Base-by-base conservation (phyloP, 2,888 invertebrate species). In the Rhyacophila evoluta region DNA sequence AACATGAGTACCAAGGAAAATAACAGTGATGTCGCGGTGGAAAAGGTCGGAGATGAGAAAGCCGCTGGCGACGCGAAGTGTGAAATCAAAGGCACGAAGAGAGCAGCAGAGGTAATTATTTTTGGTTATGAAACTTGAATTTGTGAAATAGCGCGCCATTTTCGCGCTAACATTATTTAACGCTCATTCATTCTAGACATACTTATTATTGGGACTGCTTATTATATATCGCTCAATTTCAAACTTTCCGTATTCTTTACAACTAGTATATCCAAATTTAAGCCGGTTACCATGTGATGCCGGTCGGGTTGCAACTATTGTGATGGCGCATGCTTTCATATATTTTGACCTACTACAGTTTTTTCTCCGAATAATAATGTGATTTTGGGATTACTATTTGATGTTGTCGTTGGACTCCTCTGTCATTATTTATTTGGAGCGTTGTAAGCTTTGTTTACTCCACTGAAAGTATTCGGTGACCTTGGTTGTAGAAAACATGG, bases 81-180 rank as follows among this genome's bases (percentile, higher is more conserved):
- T 89, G 95, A 95, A 87, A 91, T 95, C 86, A 95, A 95, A 91
- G 95, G 95, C 89, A 94, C 94, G 87, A 95, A 95, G 91, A 93
- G 95, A 91, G 93, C 95, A 90, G 95, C 95, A 86, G 95, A 95
- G 93, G 95, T 95, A 89, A 94, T 92, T 86, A n/a, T 75, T 41
- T 76, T 36, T 39, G 71, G 38, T 73, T 69, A 70, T 69, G 33
- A 71, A 69, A 69, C 69, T 71, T 68, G 39, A 69, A 71, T 69
- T 75, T 69, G 87, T 85, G 28, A 86, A 87, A 87, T 88, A 87
- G 86, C 88, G 89, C 89, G 90, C 89, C 89, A 90, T 90, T 89
- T 89, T 89, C 88, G 87, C 86, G 69, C 33, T 68, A 29, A 39
- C 55, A 72, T 69, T 29, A 69, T 69, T 86, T 87, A 87, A 86